A percentile compares a stretch with the other conserved stretches of the same genome.
Conservation (phyloP, 1,140 invertebrate species). For the Rhopalosiphum maidis region DNA sequence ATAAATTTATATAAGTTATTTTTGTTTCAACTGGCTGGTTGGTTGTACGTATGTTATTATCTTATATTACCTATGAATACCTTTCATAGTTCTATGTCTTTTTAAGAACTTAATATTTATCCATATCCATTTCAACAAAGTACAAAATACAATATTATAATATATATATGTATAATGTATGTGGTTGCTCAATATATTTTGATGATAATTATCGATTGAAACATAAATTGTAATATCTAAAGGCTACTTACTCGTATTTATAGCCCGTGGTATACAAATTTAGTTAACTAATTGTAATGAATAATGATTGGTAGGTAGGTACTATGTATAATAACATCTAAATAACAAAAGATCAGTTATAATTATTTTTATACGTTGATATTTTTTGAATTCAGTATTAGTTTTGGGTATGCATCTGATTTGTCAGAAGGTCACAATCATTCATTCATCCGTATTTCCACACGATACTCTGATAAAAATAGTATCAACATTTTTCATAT, state of each 20-base stretch:
- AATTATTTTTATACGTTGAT: not conserved
- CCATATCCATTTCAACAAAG: not conserved
- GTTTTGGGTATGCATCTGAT: not conserved
- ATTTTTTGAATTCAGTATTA: not conserved
- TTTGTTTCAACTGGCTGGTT: not conserved
- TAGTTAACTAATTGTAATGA: not conserved
- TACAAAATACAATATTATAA: not conserved
- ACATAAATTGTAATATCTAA: not conserved
- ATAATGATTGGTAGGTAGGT: not conserved
- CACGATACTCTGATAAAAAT: constrained; percentile 6
- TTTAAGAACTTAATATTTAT: not conserved
- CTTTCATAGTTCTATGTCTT: not conserved
- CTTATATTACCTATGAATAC: not conserved
- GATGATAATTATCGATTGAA: not conserved
- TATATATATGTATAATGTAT: too few species aligned
- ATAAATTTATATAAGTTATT: not conserved
- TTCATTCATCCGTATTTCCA: constrained; percentile 15
- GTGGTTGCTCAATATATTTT: not conserved
- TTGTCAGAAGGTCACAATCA: not conserved
- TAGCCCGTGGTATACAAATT: not conserved
- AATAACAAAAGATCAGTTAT: not conserved
- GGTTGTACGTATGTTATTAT: too few species aligned
- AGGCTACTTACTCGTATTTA: not conserved
- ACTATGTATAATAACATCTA: not conserved
- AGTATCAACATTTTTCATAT: constrained; percentile 31